Base-by-base conservation (phyloP, 1,140 invertebrate genomes). In the Drosophila setifemur region DNA sequence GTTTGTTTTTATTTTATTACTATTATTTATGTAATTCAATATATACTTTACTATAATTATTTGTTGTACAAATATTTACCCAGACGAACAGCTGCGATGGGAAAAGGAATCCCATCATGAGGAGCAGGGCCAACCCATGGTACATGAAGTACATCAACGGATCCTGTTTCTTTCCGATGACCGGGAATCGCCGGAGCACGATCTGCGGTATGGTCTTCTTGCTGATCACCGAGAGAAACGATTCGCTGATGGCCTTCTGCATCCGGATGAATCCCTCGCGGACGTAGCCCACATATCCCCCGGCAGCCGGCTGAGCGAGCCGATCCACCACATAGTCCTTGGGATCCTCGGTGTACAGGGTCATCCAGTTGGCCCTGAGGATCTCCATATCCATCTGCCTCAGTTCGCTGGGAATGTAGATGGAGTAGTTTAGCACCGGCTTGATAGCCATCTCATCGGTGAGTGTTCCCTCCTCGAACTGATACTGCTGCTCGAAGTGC, bases 221-320 rank as follows among this genome's bases (percentile, higher is more conserved):
- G 9, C 26, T 42, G 4, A 54, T 39, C 0, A 63, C 0, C 0
- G 6, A n/a, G 0, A 87, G 14, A 23, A 28, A 87, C 0, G 58
- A 43, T 16, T 87, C 77, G 1, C 48, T 44, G 6, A 88, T n/a
- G 11, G 39, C 33, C 14, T 67, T 77, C 25, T 87, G 83, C 1
- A 87, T 14, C 0, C 33, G 43, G 0, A 82, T 67, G 12, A 87
- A 78, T 1, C 82, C 82, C 40, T 88, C 85, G 9, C 67, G 78
- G 0, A 88, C 61, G 16, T 88, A 88, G 4, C 42, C 16, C 5
- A 72, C 42, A 21, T 54, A 60, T 4, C 71, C 83, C 28, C 75
- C 78, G 0, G 14, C 11, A 23, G 31, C 25, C 1, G 28, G 37
- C 4, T 53, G 49, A 12, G 68, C 67, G 1, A 83, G 26, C 0